Evolutionary conservation across 2,113 vertebrate species (phyloP), one percentile per base, ranked within the genome.

Genomic region (Hyaena hyaena): DNA sequence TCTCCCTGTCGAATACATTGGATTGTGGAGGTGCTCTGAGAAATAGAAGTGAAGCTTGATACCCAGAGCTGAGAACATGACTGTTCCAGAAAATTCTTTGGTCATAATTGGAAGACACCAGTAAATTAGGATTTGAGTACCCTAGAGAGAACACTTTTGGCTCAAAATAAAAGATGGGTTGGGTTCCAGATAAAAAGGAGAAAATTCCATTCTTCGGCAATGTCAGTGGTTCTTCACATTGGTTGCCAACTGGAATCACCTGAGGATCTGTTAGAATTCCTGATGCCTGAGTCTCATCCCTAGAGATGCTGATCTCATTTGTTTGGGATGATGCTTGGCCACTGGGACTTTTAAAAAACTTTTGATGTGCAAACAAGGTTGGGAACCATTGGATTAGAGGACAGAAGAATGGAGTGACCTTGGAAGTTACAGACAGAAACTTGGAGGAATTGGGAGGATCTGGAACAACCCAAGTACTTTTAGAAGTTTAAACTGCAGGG

Each of bases 61-160:
- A 16, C n/a, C 84, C 53, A 63, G 71, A 66, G 43, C 17, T 21
- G 63, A 53, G n/a, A 69, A 24, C 19, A 66, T 15, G 61, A 80
- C 84, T 50, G 61, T 69, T 94, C 15, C 35, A 88, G 77, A 93
- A 77, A 82, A 61, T 82, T 96, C 53, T 91, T 48, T 66, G 50
- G 43, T 50, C 14, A 23, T 69, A 83, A 80, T 24, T 26, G 63
- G 93, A 66, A 93, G 63, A 92, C 1, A 76, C 2, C 26, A 63
- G 45, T 33, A 85, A 50, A 77, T 65, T 77, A 86, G n/a, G 74
- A 68, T 74, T 45, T 12, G 7, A 39, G 61, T 39, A 33, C 2
- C 17, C 15, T 33, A 39, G 7, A 87, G 66, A 88, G 55, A 90
- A 80, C 17, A 68, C 17, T 69, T 88, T 33, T 55, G 28, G 21